These are phyloP conservation scores for Augiades crinisus DNA, from an alignment of 2,888 invertebrate species.

Conservation along the genomic window DNA sequence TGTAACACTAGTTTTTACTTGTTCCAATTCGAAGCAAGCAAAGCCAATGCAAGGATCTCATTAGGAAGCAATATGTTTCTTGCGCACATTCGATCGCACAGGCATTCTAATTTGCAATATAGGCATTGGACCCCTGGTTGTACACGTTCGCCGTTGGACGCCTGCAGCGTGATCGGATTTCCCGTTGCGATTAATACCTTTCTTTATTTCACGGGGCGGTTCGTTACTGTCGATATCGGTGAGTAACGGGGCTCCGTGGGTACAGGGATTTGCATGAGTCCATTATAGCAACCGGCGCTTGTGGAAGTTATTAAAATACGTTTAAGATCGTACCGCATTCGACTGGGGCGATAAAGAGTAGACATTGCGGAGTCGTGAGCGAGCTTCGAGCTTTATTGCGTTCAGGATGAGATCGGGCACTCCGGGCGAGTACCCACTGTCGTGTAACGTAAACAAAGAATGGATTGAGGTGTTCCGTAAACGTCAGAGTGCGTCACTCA, in stretches of 20 bases:
- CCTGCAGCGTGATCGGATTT: conserved; percentile 66
- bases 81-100: conserved; percentile 40
- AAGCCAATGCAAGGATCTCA: conserved; percentile 21
- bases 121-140: conserved; percentile 42
- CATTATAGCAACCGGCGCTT: conserved; percentile 64
- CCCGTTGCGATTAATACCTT: conserved; percentile 71
- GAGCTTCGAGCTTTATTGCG: conserved; percentile 72
- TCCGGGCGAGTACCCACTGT: conserved; percentile 49
- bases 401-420: conserved; percentile 64
- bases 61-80: conserved; percentile 34
- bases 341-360: conserved; percentile 68
- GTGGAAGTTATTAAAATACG: conserved; percentile 76
- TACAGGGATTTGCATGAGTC: conserved; percentile 71
- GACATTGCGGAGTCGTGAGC: conserved; percentile 72
- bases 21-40: conserved; percentile 7
- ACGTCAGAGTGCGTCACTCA: conserved; percentile 33
- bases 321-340: conserved; percentile 71
- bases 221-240: conserved; percentile 64
- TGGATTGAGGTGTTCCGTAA: conserved; percentile 65
- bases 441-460: conserved; percentile 61
- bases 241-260: conserved; percentile 63
- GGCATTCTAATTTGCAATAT: conserved; percentile 44
- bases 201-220: conserved; percentile 71
- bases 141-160: conserved; percentile 43
- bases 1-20: conserved; percentile 54